Percentiles rank a stretch among this genome's conserved stretches.
phyloP scores from a whole-genome alignment of 30 jellyfish, hydroid and myxozoan species.

The Hydra vulgaris region DNA sequence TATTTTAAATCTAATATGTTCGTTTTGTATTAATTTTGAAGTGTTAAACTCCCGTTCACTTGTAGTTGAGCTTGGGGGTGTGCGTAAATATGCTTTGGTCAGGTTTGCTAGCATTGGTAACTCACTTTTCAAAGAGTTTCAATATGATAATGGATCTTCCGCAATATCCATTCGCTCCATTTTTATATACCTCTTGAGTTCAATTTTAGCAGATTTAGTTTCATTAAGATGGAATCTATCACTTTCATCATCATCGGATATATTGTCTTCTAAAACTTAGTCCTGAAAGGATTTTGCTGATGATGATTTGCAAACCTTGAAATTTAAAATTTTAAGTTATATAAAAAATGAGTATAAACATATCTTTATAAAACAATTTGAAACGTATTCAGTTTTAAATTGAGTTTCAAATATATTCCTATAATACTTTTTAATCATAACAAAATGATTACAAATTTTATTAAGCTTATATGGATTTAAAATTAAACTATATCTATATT shows the following conservation, averaged over 20 bases:
- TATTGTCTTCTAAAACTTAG: neutral
- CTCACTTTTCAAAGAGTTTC: neutral
- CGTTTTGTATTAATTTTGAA: neutral
- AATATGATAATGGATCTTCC: neutral
- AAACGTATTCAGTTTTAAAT: no score
- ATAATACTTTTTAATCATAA: no score
- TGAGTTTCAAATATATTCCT: no score
- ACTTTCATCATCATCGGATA: neutral
- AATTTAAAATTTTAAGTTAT: no score
- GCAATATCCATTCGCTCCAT: neutral
- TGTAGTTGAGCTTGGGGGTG: slow-evolving; percentile 54
- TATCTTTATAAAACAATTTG: no score
- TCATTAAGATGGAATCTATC: neutral
- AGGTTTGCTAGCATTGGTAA: slow-evolving; percentile 55
- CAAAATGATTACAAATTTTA: no score
- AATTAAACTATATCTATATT: no score
- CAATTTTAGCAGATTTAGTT: neutral
- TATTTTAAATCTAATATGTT: neutral
- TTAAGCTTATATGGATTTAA: no score
- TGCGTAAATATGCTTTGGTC: slow-evolving; percentile 62
- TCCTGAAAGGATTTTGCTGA: neutral
- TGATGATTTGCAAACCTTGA: no score
- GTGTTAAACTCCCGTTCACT: slow-evolving; percentile 41
- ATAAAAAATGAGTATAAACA: no score
- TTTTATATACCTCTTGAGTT: neutral